Evolutionary conservation across 2,888 invertebrate species (phyloP).

Genomic region (Hyposoter dolosus): DNA sequence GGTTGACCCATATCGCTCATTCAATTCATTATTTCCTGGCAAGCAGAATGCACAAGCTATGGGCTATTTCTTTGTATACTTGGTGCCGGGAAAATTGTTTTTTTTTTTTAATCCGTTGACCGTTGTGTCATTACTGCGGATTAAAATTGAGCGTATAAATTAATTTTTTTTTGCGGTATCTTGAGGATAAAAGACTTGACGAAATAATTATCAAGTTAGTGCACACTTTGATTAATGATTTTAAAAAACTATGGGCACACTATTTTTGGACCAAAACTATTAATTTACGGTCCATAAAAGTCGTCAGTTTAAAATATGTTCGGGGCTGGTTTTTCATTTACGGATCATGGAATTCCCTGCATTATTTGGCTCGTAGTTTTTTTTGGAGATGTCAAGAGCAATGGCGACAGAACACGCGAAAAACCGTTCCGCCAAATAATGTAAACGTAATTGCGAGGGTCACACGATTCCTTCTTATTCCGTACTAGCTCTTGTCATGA

Average conservation of each 20-base stretch:
- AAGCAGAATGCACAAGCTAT: background rate
- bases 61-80: background rate
- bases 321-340: background rate
- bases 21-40: background rate
- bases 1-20: background rate
- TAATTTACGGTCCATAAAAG: background rate
- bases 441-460: slow-evolving; percentile 24
- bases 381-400: background rate
- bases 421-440: slow-evolving; percentile 33
- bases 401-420: slow-evolving; percentile 11
- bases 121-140: no score
- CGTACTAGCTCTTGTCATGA: background rate
- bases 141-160: no score
- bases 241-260: background rate
- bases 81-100: background rate
- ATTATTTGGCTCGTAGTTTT: background rate
- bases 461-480: background rate
- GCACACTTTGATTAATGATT: background rate
- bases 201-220: background rate
- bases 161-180: background rate
- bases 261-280: background rate
- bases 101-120: background rate
- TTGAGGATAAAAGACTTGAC: background rate
- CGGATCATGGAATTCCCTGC: background rate
- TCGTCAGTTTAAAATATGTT: background rate